These are phyloP conservation scores for Microtus pennsylvanicus DNA, from an alignment of 2,113 vertebrate species.

Conservation along the genomic window DNA sequence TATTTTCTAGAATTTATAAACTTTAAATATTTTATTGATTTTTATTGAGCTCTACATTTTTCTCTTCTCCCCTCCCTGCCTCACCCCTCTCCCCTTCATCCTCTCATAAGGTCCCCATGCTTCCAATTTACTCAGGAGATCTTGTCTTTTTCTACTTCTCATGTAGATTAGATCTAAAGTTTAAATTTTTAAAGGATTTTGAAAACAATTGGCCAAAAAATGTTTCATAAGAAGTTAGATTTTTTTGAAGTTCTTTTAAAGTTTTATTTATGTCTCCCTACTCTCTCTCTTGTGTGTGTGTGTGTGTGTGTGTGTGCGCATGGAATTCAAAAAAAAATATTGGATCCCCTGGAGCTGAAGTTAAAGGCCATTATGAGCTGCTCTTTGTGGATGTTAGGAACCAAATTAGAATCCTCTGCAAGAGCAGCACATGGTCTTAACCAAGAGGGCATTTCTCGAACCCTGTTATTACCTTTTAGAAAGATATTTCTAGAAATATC, in stretches of 20 bases:
- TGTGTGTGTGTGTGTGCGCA: neutral
- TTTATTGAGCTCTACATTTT: too few relatives aligned
- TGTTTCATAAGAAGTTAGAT: neutral
- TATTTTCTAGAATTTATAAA: neutral
- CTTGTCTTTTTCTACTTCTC: too few relatives aligned
- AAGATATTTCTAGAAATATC: neutral
- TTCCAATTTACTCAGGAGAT: too few relatives aligned
- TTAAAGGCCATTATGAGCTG: neutral
- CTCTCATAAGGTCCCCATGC: too few relatives aligned
- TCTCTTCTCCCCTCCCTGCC: too few relatives aligned
- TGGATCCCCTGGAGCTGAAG: neutral
- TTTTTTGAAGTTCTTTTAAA: neutral
- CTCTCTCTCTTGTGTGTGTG: neutral
- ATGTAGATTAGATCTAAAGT: neutral
- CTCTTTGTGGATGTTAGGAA: neutral
- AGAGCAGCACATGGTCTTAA: neutral
- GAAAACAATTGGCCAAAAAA: neutral
- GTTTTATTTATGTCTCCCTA: neutral
- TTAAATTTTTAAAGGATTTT: neutral
- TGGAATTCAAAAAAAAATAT: neutral
- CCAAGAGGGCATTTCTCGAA: neutral
- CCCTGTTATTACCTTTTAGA: neutral
- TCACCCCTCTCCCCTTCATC: too few relatives aligned
- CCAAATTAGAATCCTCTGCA: neutral
- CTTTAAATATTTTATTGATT: neutral